phyloP scores from a whole-genome alignment of 2,888 invertebrate genomes.

The Prosopocoilus inquinatus region DNA sequence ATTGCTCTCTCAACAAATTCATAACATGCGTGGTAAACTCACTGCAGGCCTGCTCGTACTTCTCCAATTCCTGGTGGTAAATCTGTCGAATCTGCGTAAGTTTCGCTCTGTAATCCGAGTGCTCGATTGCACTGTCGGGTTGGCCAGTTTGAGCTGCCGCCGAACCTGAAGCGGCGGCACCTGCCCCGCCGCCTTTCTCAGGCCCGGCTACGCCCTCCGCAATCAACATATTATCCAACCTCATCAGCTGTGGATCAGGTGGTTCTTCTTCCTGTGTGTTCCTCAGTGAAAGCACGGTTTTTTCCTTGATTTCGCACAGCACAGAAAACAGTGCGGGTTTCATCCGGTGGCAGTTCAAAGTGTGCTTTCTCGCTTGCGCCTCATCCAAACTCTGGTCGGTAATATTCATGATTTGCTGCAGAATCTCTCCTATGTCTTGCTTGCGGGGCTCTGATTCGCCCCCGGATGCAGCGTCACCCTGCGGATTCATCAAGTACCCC shows the following conservation, averaged over 20 bases:
- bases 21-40: slow-evolving; percentile 99
- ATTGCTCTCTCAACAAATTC: slow-evolving; percentile 94
- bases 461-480: slow-evolving; percentile 68
- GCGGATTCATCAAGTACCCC: slow-evolving; percentile 71
- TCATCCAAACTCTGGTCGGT: slow-evolving; percentile 98
- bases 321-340: slow-evolving; percentile 98
- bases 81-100: slow-evolving; percentile 98
- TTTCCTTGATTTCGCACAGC: slow-evolving; percentile 98
- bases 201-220: slow-evolving; percentile 98
- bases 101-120: slow-evolving; percentile 98
- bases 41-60: slow-evolving; percentile 99
- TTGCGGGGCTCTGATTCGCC: slow-evolving; percentile 83
- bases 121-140: slow-evolving; percentile 95
- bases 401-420: slow-evolving; percentile 99
- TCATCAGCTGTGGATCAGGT: slow-evolving; percentile 97
- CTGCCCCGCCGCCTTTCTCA: slow-evolving; percentile 79
- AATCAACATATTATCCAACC: slow-evolving; percentile 97
- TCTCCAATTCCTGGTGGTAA: slow-evolving; percentile 98
- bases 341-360: slow-evolving; percentile 97
- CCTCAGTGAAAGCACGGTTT: slow-evolving; percentile 94
- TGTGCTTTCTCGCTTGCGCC: slow-evolving; percentile 98
- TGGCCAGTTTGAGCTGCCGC: slow-evolving; percentile 74
- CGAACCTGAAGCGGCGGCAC: slow-evolving; percentile 86
- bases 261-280: slow-evolving; percentile 98
- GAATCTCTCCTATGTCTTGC: slow-evolving; percentile 95